Evolutionary conservation across 2,113 vertebrate species (phyloP).

Genomic region (Labeo rohita): DNA sequence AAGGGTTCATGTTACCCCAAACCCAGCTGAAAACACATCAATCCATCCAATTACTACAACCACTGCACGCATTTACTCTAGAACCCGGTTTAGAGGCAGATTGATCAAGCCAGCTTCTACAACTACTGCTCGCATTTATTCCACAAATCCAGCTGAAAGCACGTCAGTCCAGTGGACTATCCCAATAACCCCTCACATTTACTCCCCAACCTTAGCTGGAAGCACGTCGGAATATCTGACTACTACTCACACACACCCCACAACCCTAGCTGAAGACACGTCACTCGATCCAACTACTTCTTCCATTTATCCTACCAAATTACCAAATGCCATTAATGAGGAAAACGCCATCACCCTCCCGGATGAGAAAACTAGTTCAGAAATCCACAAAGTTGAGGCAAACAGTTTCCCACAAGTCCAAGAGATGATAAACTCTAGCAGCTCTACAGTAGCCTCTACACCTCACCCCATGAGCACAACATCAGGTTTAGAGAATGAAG

Average conservation of each 20-base stretch:
- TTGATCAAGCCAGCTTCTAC: slow-evolving; percentile 1
- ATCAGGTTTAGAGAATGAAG: slow-evolving; percentile 16
- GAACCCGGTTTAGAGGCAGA: not conserved
- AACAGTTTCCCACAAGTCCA: not conserved
- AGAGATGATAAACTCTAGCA: not conserved
- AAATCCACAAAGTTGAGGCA: slow-evolving; percentile 22
- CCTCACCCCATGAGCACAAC: not conserved
- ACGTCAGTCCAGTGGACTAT: slow-evolving; percentile 17
- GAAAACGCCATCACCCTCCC: not conserved
- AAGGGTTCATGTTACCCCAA: slow-evolving; percentile 1
- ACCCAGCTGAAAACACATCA: slow-evolving; percentile 2
- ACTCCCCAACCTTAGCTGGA: not conserved
- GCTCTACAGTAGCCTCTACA: not conserved
- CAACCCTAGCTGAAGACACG: not conserved
- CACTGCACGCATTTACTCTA: too few species aligned
- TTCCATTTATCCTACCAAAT: not conserved
- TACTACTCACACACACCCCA: not conserved
- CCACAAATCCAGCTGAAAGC: not conserved
- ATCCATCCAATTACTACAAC: not conserved
- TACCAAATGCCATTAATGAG: slow-evolving; percentile 20
- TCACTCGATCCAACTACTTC: not conserved
- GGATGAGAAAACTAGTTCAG: not conserved
- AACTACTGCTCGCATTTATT: slow-evolving; percentile 4
- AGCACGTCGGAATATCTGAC: not conserved
- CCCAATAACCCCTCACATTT: not conserved